Percentiles rank a stretch among this genome's conserved stretches.
phyloP scores from a whole-genome alignment of 2,113 vertebrate species.

The Castor canadensis region DNA sequence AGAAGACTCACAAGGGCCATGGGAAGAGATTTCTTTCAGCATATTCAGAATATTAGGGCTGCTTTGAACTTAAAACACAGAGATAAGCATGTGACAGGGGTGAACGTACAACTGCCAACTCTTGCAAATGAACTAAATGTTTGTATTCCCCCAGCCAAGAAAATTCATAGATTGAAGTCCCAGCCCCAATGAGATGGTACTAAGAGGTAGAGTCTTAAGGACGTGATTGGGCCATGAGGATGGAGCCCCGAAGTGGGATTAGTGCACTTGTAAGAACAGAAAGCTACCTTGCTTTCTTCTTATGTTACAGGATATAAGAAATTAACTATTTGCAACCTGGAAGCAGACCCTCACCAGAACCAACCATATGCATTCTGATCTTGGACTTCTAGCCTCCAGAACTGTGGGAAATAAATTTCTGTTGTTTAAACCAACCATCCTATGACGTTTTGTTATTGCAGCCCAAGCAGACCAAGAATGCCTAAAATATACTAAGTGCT shows the following conservation, averaged over 20 bases:
- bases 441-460: neutral
- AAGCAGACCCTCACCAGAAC: neutral
- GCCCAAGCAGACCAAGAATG: neutral
- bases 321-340: neutral
- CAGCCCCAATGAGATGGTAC: neutral
- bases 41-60: neutral
- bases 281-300: neutral
- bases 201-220: neutral
- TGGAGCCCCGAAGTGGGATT: neutral
- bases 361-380: neutral
- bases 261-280: neutral
- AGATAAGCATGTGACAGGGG: neutral
- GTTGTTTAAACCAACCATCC: neutral
- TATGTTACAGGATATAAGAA: too few species aligned
- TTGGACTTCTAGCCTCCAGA: neutral
- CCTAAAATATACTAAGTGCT: neutral
- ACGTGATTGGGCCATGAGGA: neutral
- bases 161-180: neutral
- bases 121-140: neutral
- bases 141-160: accelerated
- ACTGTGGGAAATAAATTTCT: neutral
- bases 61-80: neutral
- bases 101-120: neutral
- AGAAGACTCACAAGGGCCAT: neutral
- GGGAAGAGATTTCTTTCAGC: neutral